phyloP scores from a whole-genome alignment of 2,888 invertebrate species.

The Euphydryas editha region DNA sequence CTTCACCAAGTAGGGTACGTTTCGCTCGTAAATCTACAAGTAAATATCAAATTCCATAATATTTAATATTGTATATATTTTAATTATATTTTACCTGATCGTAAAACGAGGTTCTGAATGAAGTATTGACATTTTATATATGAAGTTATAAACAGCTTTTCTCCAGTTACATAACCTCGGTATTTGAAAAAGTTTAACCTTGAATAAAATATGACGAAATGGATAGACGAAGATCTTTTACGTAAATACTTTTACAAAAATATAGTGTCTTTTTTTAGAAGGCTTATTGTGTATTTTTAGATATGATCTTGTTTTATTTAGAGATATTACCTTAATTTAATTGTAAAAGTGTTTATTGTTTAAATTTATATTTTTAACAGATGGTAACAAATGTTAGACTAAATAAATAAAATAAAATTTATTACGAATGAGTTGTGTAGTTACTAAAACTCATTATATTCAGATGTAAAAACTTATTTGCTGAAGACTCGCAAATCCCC shows the following conservation, averaged over 20 bases:
- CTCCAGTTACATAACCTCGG: slow-evolving; percentile 43
- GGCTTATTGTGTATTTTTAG: background rate
- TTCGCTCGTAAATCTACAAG: slow-evolving; percentile 72
- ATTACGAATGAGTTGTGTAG: slow-evolving; percentile 4
- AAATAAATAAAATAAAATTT: too few species aligned
- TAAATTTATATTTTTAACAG: too few species aligned
- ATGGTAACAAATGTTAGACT: too few species aligned
- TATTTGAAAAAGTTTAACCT: slow-evolving; percentile 52
- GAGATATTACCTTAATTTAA: too few species aligned
- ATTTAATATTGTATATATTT: slow-evolving; percentile 8
- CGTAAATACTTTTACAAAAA: background rate
- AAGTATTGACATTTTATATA: slow-evolving; percentile 78
- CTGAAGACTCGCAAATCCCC: slow-evolving; percentile 66
- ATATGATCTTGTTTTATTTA: too few species aligned
- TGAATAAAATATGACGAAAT: slow-evolving; percentile 11
- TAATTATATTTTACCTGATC: background rate
- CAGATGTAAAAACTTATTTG: slow-evolving; percentile 63
- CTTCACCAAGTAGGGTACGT: slow-evolving; percentile 65
- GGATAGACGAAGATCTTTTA: background rate
- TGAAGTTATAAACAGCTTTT: slow-evolving; percentile 63
- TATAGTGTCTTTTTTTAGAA: background rate
- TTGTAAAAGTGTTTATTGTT: too few species aligned
- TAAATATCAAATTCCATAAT: slow-evolving; percentile 34
- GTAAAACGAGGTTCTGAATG: slow-evolving; percentile 42
- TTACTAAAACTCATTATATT: slow-evolving; percentile 37